A percentile compares a stretch with the other conserved stretches of the same genome.
These are phyloP conservation scores for Petrocephalus zakoni DNA, from an alignment of 2,113 vertebrate species.

Conservation along the genomic window DNA sequence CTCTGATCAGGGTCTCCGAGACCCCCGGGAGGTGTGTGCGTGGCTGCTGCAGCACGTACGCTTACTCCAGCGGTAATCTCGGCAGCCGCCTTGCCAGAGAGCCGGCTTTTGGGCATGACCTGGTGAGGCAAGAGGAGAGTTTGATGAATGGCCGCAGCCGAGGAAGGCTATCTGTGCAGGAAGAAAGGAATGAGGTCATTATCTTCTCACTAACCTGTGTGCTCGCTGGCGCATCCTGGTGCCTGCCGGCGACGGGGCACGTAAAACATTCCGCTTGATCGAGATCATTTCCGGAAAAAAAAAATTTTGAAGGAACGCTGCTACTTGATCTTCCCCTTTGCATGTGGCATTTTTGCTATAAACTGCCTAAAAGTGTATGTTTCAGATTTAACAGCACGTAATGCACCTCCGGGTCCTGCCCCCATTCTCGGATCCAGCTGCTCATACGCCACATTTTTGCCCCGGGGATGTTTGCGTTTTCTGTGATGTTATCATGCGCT, in stretches of 20 bases:
- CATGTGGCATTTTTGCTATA: not conserved
- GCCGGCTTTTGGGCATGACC: not conserved
- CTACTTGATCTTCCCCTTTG: not conserved
- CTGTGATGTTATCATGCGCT: not conserved
- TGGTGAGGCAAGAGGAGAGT: not conserved
- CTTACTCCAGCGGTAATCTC: not conserved
- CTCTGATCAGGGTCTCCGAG: not conserved
- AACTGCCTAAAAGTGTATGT: not conserved
- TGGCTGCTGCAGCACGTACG: not conserved
- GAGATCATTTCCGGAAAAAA: not conserved
- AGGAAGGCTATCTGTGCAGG: not conserved
- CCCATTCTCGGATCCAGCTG: not conserved
- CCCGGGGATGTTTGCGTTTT: not conserved
- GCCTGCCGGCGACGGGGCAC: not conserved
- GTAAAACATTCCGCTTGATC: not conserved
- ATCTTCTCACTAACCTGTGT: constrained; percentile 1
- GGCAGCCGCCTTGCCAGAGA: not conserved
- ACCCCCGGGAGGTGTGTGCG: not conserved
- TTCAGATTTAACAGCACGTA: not conserved
- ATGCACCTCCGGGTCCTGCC: not conserved
- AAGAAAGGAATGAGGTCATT: constrained; percentile 11
- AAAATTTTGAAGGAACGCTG: not conserved
- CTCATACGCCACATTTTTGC: not conserved
- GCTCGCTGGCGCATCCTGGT: not conserved
- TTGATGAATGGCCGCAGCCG: constrained; percentile 6